Conservation (phyloP, 2,797 vertebrate genomes). For the Tolypeutes matacus region DNA sequence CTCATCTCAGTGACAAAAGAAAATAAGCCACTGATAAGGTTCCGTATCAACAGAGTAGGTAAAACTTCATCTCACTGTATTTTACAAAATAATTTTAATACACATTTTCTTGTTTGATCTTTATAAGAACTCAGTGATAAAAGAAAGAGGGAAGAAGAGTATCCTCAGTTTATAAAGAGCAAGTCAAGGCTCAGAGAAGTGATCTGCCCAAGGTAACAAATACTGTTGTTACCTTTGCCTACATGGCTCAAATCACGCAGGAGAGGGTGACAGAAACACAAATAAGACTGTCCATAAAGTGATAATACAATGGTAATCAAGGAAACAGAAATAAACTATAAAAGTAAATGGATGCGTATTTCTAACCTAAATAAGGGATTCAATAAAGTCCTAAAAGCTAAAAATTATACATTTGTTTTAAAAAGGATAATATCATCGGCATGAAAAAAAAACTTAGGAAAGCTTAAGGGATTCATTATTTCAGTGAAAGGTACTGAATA, state of each 20-base stretch:
- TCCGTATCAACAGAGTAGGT: slow-evolving; percentile 43
- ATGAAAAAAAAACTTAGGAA: slow-evolving; percentile 30
- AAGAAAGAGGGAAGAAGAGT: not conserved
- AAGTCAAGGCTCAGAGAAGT: slow-evolving; percentile 42
- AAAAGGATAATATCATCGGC: not conserved
- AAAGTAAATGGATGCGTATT: not conserved
- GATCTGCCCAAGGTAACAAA: slow-evolving; percentile 1
- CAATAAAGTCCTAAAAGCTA: not conserved
- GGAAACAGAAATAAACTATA: slow-evolving; percentile 7
- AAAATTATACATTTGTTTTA: slow-evolving; percentile 11
- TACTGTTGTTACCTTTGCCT: not conserved
- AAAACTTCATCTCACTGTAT: not conserved
- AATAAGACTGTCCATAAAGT: not conserved
- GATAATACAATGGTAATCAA: not conserved
- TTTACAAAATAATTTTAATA: slow-evolving; percentile 38
- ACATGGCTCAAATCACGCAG: not conserved
- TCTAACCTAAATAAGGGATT: not conserved
- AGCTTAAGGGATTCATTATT: not conserved
- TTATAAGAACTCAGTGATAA: not conserved
- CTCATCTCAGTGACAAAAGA: slow-evolving; percentile 65
- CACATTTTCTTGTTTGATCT: slow-evolving; percentile 49
- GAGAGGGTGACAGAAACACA: not conserved
- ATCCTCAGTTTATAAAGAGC: slow-evolving; percentile 47
- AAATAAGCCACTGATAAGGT: slow-evolving; percentile 38
- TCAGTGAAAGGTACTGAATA: not conserved